Base-by-base conservation (phyloP, 2,888 invertebrate species). In the Baronia brevicornis region DNA sequence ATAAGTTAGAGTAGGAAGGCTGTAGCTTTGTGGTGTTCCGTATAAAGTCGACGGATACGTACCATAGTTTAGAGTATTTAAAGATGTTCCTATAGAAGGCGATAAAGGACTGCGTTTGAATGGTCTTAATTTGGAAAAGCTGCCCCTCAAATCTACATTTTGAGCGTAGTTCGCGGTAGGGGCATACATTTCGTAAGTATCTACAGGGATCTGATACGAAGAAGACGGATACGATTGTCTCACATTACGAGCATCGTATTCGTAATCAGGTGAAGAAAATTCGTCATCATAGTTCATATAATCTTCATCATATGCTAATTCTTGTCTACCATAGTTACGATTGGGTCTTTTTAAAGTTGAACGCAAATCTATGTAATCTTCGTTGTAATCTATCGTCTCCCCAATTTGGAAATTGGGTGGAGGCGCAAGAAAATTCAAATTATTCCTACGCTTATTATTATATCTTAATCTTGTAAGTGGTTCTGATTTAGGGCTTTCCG, bases 351-450 rank as follows among this genome's bases (percentile, higher is more conserved):
- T 43, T 22, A 36, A 29, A 28, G 26, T 40, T 27, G 33, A 32
- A 11, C 38, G 35, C 13, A 45, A 36, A 4, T 51, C 48, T 3
- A 60, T 54, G 6, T 57, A 48, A 36, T 60, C 58, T 18, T 56
- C 46, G 18, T 30, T 41, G 14, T 51, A 54, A 26, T 64, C 64
- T 3, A 48, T 39, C 5, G 60, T 56, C 33, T 64, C 66, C 12
- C 63, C 65, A 9, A 63, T 41, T 2, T 60, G 57, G 37, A 60
- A 65, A 30, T 54, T 57, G 1, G 64, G 61, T 4, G 56, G 46
- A 1, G 44, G 64, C 5, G 62, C 54, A 31, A 54, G 46, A 20
- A 55, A 46, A 26, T 54, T 48, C 21, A 41, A 49, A 12, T 43
- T 43, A 9, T 41, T 44, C 36, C 47, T 43, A 1, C 8, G 11